Evolutionary conservation across 2,113 vertebrate species (phyloP).

Genomic region (Boulengeromyrus knoepffleri): DNA sequence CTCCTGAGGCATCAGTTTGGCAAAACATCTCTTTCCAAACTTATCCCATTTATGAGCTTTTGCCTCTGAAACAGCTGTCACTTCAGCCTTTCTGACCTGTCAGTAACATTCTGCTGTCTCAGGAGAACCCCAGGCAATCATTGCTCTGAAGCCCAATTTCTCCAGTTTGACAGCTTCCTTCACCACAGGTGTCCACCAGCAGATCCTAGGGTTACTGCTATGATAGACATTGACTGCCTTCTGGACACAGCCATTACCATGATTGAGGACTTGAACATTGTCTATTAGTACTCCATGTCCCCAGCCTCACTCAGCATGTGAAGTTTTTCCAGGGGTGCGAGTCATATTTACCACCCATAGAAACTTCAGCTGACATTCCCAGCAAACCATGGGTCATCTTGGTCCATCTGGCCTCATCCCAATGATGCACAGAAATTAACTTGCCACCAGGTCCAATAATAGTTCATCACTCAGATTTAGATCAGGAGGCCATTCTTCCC

Average conservation of each 20-base stretch:
- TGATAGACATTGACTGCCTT: not conserved
- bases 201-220: not conserved
- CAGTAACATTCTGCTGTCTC: not conserved
- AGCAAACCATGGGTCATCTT: not conserved
- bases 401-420: not conserved
- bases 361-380: not conserved
- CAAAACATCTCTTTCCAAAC: not conserved
- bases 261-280: not conserved
- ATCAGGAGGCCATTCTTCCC: not conserved
- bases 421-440: not conserved
- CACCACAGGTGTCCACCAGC: not conserved
- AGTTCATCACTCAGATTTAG: not conserved
- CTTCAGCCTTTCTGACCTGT: not conserved
- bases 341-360: not conserved
- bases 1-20: not conserved
- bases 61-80: not conserved
- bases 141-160: not conserved
- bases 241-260: not conserved
- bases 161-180: not conserved
- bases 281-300: not conserved
- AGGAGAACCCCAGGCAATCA: not conserved
- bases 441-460: not conserved
- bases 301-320: not conserved
- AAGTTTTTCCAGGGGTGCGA: not conserved
- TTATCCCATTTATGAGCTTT: not conserved